Conservation (phyloP, 2,113 vertebrate genomes). For the Cathartes aura region DNA sequence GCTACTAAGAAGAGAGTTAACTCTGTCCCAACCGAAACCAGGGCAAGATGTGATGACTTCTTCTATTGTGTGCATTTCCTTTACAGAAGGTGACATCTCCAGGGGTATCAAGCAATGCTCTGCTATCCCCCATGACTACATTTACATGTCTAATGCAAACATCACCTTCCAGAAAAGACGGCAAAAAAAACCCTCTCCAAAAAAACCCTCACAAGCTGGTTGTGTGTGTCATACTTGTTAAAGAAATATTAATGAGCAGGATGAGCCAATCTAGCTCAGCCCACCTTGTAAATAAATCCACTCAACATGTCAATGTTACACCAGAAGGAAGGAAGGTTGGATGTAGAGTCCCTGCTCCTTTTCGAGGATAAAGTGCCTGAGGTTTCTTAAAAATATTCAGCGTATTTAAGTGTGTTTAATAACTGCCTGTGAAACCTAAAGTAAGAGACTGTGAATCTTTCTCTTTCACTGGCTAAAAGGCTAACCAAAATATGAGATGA, state of each 20-base stretch:
- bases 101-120: neutral
- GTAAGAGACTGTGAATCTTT: neutral
- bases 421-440: neutral
- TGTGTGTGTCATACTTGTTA: neutral
- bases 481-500: neutral
- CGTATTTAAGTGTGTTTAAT: neutral
- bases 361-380: neutral
- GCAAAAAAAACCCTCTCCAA: neutral
- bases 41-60: neutral
- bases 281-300: neutral
- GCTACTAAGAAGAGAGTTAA: too few relatives aligned
- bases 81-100: neutral
- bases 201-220: neutral
- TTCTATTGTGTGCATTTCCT: neutral
- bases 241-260: neutral
- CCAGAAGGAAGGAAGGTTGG: neutral
- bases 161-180: neutral
- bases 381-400: neutral
- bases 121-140: neutral
- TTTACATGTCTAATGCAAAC: neutral
- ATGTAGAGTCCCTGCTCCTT: neutral
- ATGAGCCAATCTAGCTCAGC: neutral
- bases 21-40: too few relatives aligned
- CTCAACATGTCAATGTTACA: fast-evolving
- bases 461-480: neutral